These are phyloP conservation scores for Melanerpes aurifrons DNA, from an alignment of 2,113 vertebrate genomes.

Conservation along the genomic window DNA sequence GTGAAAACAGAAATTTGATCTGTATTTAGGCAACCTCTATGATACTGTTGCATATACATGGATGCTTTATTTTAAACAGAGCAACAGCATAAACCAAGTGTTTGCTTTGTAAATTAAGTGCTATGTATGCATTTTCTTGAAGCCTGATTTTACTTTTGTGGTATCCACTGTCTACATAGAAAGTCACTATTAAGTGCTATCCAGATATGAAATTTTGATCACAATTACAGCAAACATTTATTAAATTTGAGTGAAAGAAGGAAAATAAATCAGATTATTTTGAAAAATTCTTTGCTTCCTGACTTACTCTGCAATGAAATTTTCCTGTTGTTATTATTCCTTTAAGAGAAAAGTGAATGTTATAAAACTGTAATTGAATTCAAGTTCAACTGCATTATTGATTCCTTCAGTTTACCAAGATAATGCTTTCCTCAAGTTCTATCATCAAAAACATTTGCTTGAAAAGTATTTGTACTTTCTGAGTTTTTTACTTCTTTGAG, in stretches of 20 bases:
- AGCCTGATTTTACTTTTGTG: background rate
- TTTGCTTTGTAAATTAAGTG: background rate
- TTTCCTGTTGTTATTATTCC: background rate
- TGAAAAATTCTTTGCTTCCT: background rate
- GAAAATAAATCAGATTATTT: background rate
- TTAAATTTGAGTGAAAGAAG: background rate
- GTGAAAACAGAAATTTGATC: background rate
- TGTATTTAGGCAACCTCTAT: background rate
- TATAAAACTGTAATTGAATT: constrained; percentile 13
- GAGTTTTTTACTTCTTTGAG: background rate
- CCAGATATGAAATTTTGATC: background rate
- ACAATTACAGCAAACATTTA: background rate
- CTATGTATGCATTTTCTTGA: background rate
- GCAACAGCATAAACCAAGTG: background rate
- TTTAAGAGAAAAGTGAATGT: background rate
- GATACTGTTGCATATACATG: background rate
- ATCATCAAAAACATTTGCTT: background rate
- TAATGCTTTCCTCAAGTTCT: constrained; percentile 8
- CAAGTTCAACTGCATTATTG: background rate
- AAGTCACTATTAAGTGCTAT: background rate
- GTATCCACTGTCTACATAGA: background rate
- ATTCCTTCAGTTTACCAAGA: background rate
- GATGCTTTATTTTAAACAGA: background rate
- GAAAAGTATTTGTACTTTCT: background rate
- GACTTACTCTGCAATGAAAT: background rate